Conservation (phyloP, 2,113 vertebrate species). For the Pachyramphus minor region DNA sequence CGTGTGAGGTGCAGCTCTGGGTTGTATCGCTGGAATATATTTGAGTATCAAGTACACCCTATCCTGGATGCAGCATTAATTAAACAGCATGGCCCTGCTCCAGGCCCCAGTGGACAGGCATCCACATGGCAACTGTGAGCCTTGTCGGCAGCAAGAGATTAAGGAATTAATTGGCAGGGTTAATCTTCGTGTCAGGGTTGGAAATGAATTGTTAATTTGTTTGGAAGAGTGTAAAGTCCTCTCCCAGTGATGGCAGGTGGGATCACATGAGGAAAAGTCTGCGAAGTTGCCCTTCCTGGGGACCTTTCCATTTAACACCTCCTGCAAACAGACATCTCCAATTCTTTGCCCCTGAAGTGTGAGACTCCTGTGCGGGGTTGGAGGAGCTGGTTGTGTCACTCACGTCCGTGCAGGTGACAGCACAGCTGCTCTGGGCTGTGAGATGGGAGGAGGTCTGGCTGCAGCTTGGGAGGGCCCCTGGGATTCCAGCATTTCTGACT, state of each 20-base stretch:
- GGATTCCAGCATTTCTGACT: accelerated
- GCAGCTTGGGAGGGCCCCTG: background rate
- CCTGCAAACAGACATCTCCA: background rate
- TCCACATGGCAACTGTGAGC: constrained; percentile 49
- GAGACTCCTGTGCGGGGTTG: background rate
- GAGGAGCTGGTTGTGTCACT: background rate
- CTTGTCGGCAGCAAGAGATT: constrained; percentile 40
- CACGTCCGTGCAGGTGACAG: background rate
- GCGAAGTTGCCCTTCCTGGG: background rate
- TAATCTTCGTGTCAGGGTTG: constrained; percentile 45
- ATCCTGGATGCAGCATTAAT: constrained; percentile 2
- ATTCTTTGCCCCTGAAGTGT: accelerated
- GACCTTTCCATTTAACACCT: constrained; percentile 2
- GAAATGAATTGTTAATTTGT: constrained; percentile 54
- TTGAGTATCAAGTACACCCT: background rate
- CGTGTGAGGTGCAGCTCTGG: background rate
- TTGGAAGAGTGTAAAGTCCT: constrained; percentile 19
- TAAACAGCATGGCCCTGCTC: constrained; percentile 18
- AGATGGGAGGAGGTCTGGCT: background rate
- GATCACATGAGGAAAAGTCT: background rate
- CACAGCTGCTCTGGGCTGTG: background rate
- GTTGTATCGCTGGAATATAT: background rate
- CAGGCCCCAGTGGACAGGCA: background rate
- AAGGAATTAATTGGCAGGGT: constrained; percentile 63
- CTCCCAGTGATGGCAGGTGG: constrained; percentile 9